Base-by-base conservation (phyloP, 2,113 vertebrate species). In the Thalassarche chlororhynchos region DNA sequence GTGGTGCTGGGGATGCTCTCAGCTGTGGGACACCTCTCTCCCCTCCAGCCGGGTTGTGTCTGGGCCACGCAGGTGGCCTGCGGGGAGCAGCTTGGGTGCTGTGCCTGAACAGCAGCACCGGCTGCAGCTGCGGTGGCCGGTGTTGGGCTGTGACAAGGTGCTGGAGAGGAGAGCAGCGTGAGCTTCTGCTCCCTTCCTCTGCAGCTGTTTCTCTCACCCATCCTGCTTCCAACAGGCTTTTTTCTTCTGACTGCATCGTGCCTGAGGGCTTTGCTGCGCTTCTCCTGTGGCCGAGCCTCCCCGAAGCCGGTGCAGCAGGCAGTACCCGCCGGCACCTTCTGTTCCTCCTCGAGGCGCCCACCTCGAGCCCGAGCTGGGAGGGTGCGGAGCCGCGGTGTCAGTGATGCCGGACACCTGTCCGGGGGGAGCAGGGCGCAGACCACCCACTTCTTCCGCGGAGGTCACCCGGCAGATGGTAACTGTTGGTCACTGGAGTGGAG, bases 381-480 rank as follows among this genome's bases (percentile, higher is more conserved):
- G 34, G 3, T n/a, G 47, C 3, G 0, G 68, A 61, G 25, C 16
- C 0, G 10, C 0, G 2, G 70, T 8, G 15, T 1, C 4, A 1
- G 46, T 79, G 91, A 58, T 0, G 15, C 24, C 1, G 5, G 69
- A 26, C 77, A 58, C 75, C 58, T 42, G 64, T 3, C 26, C 2
- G 3, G 58, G 62, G 79, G 47, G 28, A 61, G 6, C 15, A 2
- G 66, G 64, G 34, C 2, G 0, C 24, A 4, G 89, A 60, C 84
- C 93, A 51, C 87, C 96, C 78, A 8, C 17, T n/a, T 55, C 38
- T 77, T 29, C 46, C 3, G 3, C 68, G 28, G 75, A 16, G 94
- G 44, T 89, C 87, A 69, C 34, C 68, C 57, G 0, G 80, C 91
- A 87, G 93, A 79, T 94, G 96, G 91, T 24, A 57, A 3, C 78